These are phyloP conservation scores for Isoperla grammatica DNA, from an alignment of 2,888 invertebrate species.

Conservation along the genomic window DNA sequence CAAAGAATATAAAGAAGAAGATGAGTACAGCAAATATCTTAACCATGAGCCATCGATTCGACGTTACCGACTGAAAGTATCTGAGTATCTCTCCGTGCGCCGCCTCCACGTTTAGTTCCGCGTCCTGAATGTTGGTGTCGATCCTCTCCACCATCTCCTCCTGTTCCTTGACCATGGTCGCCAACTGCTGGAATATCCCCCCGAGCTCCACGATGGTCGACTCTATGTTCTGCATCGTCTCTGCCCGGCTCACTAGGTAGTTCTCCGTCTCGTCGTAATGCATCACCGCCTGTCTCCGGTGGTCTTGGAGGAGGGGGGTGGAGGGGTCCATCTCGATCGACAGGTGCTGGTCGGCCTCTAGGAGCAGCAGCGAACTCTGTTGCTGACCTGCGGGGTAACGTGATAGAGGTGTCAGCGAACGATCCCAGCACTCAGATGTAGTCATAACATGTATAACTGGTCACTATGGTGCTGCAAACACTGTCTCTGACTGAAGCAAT, in stretches of 20 bases:
- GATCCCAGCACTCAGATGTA: no score
- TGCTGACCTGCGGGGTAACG: no score
- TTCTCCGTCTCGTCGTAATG: slow-evolving; percentile 77
- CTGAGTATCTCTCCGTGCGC: slow-evolving; percentile 96
- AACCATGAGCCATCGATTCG: slow-evolving; percentile 98
- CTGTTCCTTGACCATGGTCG: slow-evolving; percentile 96
- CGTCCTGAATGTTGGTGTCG: slow-evolving; percentile 93
- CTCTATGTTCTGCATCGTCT: slow-evolving; percentile 99
- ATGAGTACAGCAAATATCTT: slow-evolving; percentile 98
- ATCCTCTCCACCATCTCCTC: slow-evolving; percentile 98
- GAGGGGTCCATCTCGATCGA: slow-evolving; percentile 30
- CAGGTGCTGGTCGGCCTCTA: slow-evolving; percentile 36
- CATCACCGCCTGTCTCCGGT: slow-evolving; percentile 63
- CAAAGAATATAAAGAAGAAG: slow-evolving; percentile 98
- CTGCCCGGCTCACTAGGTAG: slow-evolving; percentile 88
- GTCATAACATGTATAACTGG: no score
- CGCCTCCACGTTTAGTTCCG: slow-evolving; percentile 94
- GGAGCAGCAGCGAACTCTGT: slow-evolving; percentile 40
- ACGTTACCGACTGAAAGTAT: slow-evolving; percentile 95
- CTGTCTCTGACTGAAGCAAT: no score
- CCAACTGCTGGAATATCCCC: slow-evolving; percentile 94
- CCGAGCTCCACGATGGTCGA: slow-evolving; percentile 98
- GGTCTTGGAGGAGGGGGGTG: slow-evolving; percentile 43
- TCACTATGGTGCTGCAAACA: no score
- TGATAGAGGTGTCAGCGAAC: no score